Percentiles rank a stretch among this genome's conserved stretches.
phyloP scores from a whole-genome alignment of 1,140 invertebrate genomes.

The Drosophila serrata region DNA sequence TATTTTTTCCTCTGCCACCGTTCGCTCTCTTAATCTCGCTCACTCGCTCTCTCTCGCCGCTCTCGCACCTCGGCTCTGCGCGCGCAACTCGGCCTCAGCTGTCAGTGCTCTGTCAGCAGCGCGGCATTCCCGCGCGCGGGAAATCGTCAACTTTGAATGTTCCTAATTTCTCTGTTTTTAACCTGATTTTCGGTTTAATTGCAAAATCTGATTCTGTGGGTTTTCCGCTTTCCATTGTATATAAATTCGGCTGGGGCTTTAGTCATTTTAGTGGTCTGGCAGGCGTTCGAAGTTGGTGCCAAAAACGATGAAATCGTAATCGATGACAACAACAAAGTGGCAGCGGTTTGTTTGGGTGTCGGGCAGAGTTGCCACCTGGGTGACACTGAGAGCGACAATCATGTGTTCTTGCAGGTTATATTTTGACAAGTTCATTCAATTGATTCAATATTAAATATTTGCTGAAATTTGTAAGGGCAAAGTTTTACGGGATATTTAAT shows the following conservation, averaged over 20 bases:
- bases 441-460: background rate
- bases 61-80: slow-evolving; percentile 23
- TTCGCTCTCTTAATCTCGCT: slow-evolving; percentile 35
- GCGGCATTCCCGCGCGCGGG: slow-evolving; percentile 82
- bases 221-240: slow-evolving; percentile 49
- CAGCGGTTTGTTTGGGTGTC: slow-evolving; percentile 62
- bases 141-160: slow-evolving; percentile 66
- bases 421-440: background rate
- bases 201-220: slow-evolving; percentile 67
- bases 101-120: slow-evolving; percentile 58
- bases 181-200: slow-evolving; percentile 54
- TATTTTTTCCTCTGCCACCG: slow-evolving; percentile 22
- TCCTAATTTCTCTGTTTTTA: slow-evolving; percentile 46
- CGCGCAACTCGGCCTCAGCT: slow-evolving; percentile 54
- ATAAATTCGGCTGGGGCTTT: slow-evolving; percentile 18
- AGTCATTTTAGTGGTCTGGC: slow-evolving; percentile 44
- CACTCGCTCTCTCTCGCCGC: slow-evolving; percentile 24
- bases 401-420: slow-evolving; percentile 18
- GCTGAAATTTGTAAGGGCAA: background rate
- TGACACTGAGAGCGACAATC: background rate
- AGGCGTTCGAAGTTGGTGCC: slow-evolving; percentile 48
- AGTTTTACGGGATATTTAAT: background rate
- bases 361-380: slow-evolving; percentile 59
- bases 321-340: slow-evolving; percentile 65
- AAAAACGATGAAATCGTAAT: slow-evolving; percentile 60